These are phyloP conservation scores for Phaethon lepturus DNA, from an alignment of 2,113 vertebrate species.

Conservation along the genomic window DNA sequence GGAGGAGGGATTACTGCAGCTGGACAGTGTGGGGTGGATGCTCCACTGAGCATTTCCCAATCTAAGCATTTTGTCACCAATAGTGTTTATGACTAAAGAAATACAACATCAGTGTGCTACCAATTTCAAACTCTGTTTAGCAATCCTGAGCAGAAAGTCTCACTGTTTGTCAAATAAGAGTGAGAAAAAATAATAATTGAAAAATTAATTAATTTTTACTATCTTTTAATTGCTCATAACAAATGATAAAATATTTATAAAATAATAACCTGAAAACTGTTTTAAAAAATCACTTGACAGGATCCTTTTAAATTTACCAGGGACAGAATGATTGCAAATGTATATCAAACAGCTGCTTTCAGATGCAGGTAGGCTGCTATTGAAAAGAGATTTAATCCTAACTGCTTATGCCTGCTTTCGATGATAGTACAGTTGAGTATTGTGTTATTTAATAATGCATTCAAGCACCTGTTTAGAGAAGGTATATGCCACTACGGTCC, in stretches of 20 bases:
- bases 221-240: neutral
- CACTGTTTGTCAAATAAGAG: neutral
- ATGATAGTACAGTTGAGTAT: slow-evolving; percentile 51
- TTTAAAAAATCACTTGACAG: neutral
- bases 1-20: neutral
- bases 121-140: neutral
- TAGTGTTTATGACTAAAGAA: neutral
- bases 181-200: neutral
- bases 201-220: neutral
- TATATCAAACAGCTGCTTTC: slow-evolving; percentile 45
- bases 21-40: neutral
- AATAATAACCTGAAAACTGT: neutral
- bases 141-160: neutral
- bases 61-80: neutral
- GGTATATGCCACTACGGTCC: slow-evolving; percentile 51
- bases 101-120: neutral
- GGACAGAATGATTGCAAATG: neutral
- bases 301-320: neutral
- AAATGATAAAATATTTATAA: neutral
- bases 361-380: slow-evolving; percentile 24
- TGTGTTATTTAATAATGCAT: slow-evolving; percentile 69
- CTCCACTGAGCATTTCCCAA: neutral
- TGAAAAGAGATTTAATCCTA: slow-evolving; percentile 43
- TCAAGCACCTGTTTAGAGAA: slow-evolving; percentile 65
- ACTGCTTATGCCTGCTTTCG: slow-evolving; percentile 35